A percentile compares a stretch with the other conserved stretches of the same genome.
phyloP scores from a whole-genome alignment of 30 jellyfish, hydroid and myxozoan genomes.

The Pseudorhiza aurosa region DNA sequence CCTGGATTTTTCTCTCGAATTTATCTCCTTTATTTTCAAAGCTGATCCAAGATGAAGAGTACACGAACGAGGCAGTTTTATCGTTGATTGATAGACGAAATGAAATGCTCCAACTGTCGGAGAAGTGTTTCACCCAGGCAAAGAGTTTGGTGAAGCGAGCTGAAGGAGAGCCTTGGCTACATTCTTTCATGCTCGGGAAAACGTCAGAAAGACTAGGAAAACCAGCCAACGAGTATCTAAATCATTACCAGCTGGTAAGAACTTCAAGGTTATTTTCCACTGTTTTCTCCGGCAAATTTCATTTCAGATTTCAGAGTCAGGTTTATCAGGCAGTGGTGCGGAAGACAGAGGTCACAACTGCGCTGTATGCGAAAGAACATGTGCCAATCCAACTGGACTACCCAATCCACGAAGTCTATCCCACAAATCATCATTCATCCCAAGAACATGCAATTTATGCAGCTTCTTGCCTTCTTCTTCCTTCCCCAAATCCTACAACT shows the following conservation, averaged over 20 bases:
- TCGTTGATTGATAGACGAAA: slow-evolving; percentile 51
- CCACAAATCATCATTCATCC: too few species aligned
- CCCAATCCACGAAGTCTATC: too few species aligned
- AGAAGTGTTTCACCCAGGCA: slow-evolving; percentile 86
- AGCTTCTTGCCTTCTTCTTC: too few species aligned
- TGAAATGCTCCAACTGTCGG: slow-evolving; percentile 77
- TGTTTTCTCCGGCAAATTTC: too few species aligned
- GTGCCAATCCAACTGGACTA: too few species aligned
- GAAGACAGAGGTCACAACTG: too few species aligned
- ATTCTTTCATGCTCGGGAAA: slow-evolving; percentile 95
- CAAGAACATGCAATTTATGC: too few species aligned
- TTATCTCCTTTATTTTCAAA: not conserved
- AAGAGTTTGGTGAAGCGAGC: slow-evolving; percentile 44
- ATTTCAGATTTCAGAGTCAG: too few species aligned
- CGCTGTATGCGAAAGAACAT: too few species aligned
- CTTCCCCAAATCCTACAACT: too few species aligned
- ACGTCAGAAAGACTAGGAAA: slow-evolving; percentile 77
- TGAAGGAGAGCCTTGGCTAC: slow-evolving; percentile 97
- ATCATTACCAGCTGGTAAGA: slow-evolving; percentile 77
- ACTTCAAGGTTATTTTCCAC: not conserved
- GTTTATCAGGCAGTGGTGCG: too few species aligned
- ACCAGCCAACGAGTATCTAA: slow-evolving; percentile 60
- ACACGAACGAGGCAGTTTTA: slow-evolving; percentile 45
- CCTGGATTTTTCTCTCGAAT: too few species aligned
- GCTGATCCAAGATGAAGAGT: slow-evolving; percentile 80